phyloP scores from a whole-genome alignment of 2,888 invertebrate species.

The Aradus depressus region DNA sequence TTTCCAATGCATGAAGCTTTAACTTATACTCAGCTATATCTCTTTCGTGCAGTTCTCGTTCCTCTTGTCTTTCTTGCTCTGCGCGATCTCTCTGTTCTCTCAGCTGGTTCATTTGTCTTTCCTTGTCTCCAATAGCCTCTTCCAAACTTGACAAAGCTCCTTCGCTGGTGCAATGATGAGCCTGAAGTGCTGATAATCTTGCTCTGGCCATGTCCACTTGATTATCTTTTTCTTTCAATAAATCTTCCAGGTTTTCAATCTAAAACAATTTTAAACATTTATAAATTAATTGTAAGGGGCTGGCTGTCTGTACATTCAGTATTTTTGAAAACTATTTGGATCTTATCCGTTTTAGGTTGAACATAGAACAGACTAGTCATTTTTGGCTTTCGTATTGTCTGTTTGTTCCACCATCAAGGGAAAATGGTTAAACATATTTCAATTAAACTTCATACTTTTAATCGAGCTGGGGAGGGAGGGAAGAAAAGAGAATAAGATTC shows the following conservation, averaged over 20 bases:
- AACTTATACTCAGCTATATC: conserved; percentile 91
- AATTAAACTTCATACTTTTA: no score
- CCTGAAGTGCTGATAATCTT: conserved; percentile 82
- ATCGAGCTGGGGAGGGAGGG: no score
- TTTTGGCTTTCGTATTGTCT: no score
- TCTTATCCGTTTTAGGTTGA: no score
- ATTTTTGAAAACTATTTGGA: no score
- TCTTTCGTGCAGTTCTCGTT: conserved; percentile 68
- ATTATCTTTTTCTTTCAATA: conserved; percentile 94
- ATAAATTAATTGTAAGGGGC: no score
- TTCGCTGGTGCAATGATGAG: conserved; percentile 86
- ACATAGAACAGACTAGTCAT: no score
- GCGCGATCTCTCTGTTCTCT: conserved; percentile 89
- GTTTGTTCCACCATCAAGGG: no score
- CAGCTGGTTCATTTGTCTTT: conserved; percentile 90
- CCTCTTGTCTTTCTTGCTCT: conserved; percentile 92
- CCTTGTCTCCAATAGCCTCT: conserved; percentile 92
- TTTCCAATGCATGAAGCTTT: conserved; percentile 81
- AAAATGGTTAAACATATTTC: no score
- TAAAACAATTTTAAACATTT: conserved; percentile 40
- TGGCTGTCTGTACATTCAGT: no score
- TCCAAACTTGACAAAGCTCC: conserved; percentile 85
- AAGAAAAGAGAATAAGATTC: no score
- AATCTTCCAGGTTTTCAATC: conserved; percentile 95
- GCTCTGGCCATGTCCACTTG: conserved; percentile 93